Evolutionary conservation across 2,888 invertebrate genomes (phyloP).

Genomic region (Maniola hyperantus): DNA sequence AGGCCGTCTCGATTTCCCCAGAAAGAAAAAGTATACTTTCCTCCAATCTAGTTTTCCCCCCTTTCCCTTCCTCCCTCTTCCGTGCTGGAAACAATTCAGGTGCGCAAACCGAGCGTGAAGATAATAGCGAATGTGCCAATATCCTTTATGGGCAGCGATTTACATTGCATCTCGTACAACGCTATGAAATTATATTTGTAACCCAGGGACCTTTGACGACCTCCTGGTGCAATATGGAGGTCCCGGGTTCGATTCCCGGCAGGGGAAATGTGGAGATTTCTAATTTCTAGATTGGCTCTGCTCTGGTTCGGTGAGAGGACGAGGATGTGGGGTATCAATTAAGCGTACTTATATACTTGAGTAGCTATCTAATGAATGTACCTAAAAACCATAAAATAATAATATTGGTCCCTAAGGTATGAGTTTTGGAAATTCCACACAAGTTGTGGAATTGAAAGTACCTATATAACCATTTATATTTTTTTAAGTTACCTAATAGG

Average conservation of each 20-base stretch:
- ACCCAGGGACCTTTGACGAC: neutral
- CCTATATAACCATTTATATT: too few relatives aligned
- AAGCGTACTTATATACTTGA: too few relatives aligned
- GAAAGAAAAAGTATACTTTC: slow-evolving; percentile 10
- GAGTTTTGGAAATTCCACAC: too few relatives aligned
- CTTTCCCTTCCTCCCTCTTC: slow-evolving; percentile 4
- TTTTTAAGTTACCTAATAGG: too few relatives aligned
- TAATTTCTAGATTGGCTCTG: too few relatives aligned
- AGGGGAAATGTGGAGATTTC: too few relatives aligned
- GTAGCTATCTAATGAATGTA: too few relatives aligned
- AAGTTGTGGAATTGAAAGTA: too few relatives aligned
- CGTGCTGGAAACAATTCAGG: slow-evolving; percentile 33
- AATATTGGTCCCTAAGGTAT: too few relatives aligned
- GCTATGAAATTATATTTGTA: slow-evolving; percentile 21
- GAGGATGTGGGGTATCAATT: too few relatives aligned
- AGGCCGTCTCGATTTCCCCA: slow-evolving; percentile 9
- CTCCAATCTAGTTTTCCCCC: slow-evolving; percentile 22
- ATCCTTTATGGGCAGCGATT: slow-evolving; percentile 34
- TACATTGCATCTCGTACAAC: slow-evolving; percentile 20
- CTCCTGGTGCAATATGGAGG: neutral
- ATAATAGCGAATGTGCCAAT: slow-evolving; percentile 36
- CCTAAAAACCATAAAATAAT: too few relatives aligned
- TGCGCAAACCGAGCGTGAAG: slow-evolving; percentile 32
- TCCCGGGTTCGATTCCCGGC: neutral
- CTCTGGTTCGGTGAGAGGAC: too few relatives aligned